These are phyloP conservation scores for Rhamnusium bicolor DNA, from an alignment of 2,888 invertebrate species.

Conservation along the genomic window DNA sequence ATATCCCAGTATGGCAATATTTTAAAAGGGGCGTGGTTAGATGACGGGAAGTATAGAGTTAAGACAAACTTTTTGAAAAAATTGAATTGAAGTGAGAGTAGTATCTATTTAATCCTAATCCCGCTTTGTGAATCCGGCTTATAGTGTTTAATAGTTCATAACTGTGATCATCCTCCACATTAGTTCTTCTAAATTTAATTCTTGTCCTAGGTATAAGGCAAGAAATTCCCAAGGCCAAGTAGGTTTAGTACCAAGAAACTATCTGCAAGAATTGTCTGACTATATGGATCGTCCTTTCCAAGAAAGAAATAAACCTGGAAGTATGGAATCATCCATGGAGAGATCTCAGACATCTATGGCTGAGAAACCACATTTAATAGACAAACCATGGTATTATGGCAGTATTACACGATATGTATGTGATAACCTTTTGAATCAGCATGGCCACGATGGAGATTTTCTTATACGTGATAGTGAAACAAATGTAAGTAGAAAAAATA, in stretches of 20 bases:
- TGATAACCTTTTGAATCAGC: conserved; percentile 94
- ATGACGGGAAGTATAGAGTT: too few species aligned
- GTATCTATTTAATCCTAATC: too few species aligned
- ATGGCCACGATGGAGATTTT: conserved; percentile 98
- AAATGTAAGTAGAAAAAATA: conserved; percentile 81
- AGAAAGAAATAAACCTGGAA: conserved; percentile 69
- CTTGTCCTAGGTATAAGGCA: conserved; percentile 81
- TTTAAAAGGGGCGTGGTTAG: too few species aligned
- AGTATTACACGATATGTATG: conserved; percentile 96
- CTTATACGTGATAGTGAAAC: conserved; percentile 99
- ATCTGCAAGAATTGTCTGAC: conserved; percentile 92
- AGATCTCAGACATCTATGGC: conserved; percentile 65
- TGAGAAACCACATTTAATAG: conserved; percentile 81
- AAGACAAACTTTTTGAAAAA: too few species aligned
- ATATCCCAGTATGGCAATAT: too few species aligned
- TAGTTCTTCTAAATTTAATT: not conserved
- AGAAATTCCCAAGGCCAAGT: conserved; percentile 93
- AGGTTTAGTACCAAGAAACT: conserved; percentile 96
- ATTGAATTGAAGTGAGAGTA: too few species aligned
- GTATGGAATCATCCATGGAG: conserved; percentile 67
- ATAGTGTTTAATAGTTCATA: too few species aligned
- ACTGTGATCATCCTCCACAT: too few species aligned
- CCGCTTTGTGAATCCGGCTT: too few species aligned
- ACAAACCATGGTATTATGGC: conserved; percentile 98
- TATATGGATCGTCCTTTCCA: conserved; percentile 90